Percentiles rank a stretch among this genome's conserved stretches.
phyloP scores from a whole-genome alignment of 2,888 invertebrate genomes.

The Euzophera pinguis region DNA sequence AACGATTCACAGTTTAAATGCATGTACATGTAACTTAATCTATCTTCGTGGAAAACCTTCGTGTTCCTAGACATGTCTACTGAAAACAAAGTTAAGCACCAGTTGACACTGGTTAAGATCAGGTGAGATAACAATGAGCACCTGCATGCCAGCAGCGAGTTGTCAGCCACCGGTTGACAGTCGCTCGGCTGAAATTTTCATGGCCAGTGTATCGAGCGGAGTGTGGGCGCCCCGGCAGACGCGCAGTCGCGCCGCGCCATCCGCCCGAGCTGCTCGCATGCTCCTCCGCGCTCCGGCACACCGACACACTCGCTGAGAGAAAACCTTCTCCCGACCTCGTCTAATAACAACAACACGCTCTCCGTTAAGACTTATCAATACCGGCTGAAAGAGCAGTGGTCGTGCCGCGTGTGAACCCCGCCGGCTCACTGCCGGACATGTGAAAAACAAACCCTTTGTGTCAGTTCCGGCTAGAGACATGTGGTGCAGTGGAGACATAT shows the following conservation, averaged over 20 bases:
- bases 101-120: too few species aligned
- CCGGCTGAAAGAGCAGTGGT: conserved; percentile 48
- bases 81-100: too few species aligned
- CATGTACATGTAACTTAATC: too few species aligned
- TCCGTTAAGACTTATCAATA: conserved; percentile 27
- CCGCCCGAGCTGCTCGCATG: conserved; percentile 46
- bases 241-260: conserved; percentile 65
- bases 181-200: conserved; percentile 72
- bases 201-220: conserved; percentile 75
- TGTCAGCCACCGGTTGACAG: conserved; percentile 75
- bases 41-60: too few species aligned
- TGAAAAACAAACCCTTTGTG: conserved; percentile 49
- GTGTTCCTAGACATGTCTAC: too few species aligned
- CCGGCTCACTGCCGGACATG: conserved; percentile 40
- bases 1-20: too few species aligned
- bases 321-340: conserved; percentile 35
- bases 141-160: conserved; percentile 50
- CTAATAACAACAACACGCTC: conserved; percentile 47
- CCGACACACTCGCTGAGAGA: conserved; percentile 41
- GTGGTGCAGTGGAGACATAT: conserved; percentile 48
- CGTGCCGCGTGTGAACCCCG: conserved; percentile 41
- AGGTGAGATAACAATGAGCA: conserved; percentile 8
- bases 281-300: conserved; percentile 36
- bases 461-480: conserved; percentile 49
- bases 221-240: conserved; percentile 40